phyloP scores from a whole-genome alignment of 2,888 invertebrate genomes.

The Dermolepida albohirtum region DNA sequence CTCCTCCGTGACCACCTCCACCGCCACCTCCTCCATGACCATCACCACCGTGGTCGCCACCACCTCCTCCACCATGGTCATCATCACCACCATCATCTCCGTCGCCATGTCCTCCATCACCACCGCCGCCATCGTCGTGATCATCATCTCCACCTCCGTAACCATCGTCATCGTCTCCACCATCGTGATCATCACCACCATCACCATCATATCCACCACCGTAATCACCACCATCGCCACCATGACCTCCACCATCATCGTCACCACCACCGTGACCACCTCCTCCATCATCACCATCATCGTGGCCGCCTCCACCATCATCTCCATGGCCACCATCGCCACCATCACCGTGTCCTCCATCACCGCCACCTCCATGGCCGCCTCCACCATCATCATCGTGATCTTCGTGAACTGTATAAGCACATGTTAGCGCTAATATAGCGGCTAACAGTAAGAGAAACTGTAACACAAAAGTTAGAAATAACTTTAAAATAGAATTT shows the following conservation, averaged over 20 bases:
- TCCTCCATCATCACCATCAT: constrained; percentile 58
- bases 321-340: constrained; percentile 33
- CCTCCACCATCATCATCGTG: constrained; percentile 32
- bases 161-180: constrained; percentile 17
- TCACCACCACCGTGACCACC: constrained; percentile 54
- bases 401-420: constrained; percentile 38
- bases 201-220: constrained; percentile 1
- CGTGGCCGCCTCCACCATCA: constrained; percentile 40
- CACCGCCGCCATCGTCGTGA: constrained; percentile 10
- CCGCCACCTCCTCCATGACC: constrained; percentile 1
- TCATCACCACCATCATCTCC: not conserved
- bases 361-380: constrained; percentile 36
- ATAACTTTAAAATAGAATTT: not conserved
- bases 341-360: constrained; percentile 12
- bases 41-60: not conserved
- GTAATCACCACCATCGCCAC: not conserved
- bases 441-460: constrained; percentile 28
- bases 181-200: not conserved
- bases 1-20: constrained; percentile 35
- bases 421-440: constrained; percentile 33
- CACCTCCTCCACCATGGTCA: not conserved
- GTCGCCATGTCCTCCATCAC: not conserved
- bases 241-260: not conserved
- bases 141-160: constrained; percentile 42
- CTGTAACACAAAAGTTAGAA: constrained; percentile 25